A percentile compares a stretch with the other conserved stretches of the same genome.
These are phyloP conservation scores for Hippocampus comes DNA, from an alignment of 2,113 vertebrate genomes.

Conservation along the genomic window DNA sequence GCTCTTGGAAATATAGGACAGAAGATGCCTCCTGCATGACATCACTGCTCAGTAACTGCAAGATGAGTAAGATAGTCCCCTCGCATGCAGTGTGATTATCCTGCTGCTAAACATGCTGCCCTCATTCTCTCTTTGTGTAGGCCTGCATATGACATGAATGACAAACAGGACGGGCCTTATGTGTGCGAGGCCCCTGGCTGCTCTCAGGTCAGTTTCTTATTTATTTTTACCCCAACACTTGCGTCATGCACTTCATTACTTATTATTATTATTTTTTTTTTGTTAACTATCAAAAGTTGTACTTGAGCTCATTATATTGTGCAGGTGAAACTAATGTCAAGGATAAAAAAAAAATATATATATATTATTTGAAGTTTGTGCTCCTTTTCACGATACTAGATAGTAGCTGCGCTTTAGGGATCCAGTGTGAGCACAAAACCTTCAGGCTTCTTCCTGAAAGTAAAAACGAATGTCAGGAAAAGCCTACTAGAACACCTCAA, in stretches of 20 bases:
- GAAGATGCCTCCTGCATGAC: conserved; percentile 15
- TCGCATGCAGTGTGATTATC: background rate
- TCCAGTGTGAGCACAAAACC: too few relatives aligned
- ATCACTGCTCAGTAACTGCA: background rate
- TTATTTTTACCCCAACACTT: background rate
- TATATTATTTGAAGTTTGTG: too few relatives aligned
- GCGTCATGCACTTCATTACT: background rate
- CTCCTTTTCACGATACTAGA: too few relatives aligned
- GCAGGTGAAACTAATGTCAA: too few relatives aligned
- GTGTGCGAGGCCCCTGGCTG: conserved; percentile 93
- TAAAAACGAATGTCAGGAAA: too few relatives aligned
- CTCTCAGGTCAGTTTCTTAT: conserved; percentile 86
- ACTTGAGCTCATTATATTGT: too few relatives aligned
- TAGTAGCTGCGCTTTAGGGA: too few relatives aligned
- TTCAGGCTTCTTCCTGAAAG: too few relatives aligned
- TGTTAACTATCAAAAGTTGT: too few relatives aligned
- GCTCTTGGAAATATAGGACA: conserved; percentile 17
- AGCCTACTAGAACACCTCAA: too few relatives aligned
- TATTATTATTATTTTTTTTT: too few relatives aligned
- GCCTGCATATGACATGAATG: conserved; percentile 94
- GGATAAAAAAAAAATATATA: too few relatives aligned
- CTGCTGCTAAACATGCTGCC: conserved; percentile 23
- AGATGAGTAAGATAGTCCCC: background rate
- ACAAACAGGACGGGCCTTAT: conserved; percentile 94
- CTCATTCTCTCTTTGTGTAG: conserved; percentile 61